These are phyloP conservation scores for Hypselothyrea guttata DNA, from an alignment of 2,888 invertebrate genomes.

Conservation along the genomic window DNA sequence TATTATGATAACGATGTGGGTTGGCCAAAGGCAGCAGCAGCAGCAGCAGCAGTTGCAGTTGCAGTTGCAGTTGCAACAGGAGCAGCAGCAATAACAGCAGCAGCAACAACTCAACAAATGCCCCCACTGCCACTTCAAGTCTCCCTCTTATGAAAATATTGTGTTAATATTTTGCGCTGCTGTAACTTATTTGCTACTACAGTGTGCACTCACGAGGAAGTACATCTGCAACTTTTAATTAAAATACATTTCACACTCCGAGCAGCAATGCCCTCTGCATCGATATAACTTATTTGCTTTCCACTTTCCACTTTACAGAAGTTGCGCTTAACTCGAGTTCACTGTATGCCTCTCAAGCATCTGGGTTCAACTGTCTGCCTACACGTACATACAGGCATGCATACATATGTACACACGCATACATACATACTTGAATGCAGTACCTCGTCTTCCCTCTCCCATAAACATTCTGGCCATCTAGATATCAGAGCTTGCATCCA, in stretches of 20 bases:
- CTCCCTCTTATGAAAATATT: slow-evolving; percentile 54
- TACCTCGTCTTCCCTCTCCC: slow-evolving; percentile 14
- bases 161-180: slow-evolving; percentile 63
- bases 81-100: slow-evolving; percentile 26
- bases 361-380: slow-evolving; percentile 15
- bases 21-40: slow-evolving; percentile 50
- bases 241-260: background rate
- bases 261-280: background rate
- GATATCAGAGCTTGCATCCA: slow-evolving; percentile 15
- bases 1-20: slow-evolving; percentile 74
- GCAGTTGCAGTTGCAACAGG: slow-evolving; percentile 26
- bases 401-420: no score
- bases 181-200: slow-evolving; percentile 33
- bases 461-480: slow-evolving; percentile 23
- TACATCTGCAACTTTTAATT: background rate
- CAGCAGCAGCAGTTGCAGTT: slow-evolving; percentile 20
- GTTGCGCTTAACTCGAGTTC: background rate
- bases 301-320: background rate
- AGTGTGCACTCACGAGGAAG: background rate
- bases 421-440: background rate
- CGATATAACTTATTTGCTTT: background rate
- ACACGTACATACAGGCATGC: slow-evolving; percentile 4
- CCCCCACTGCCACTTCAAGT: slow-evolving; percentile 12
- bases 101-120: background rate
- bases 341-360: slow-evolving; percentile 8